Base-by-base conservation (phyloP, 2,797 vertebrate genomes). In the Phalanger gymnotis region DNA sequence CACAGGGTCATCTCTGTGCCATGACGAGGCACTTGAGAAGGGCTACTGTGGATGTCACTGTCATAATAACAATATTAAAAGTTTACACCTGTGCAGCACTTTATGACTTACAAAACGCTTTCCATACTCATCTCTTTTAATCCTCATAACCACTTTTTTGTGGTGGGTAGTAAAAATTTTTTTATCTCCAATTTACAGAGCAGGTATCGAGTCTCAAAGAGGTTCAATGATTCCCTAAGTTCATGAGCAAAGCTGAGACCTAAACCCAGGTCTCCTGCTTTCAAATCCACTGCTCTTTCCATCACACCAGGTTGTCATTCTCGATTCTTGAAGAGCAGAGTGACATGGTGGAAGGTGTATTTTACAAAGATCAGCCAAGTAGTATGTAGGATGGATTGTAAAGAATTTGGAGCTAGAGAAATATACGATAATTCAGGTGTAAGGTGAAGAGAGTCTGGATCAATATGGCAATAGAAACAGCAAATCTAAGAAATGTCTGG, bases 361-460 rank as follows among this genome's bases (percentile, higher is more conserved):
- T 90, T 90, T 54, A 90, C 52, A 54, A 95, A 22, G 52, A 27
- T 92, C 28, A 96, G 73, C 51, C 90, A 61, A 93, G 19, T 53
- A 94, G 95, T 27, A 81, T 61, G 9, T 0, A 54, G 58, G 58
- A 96, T 54, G 28, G 25, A 95, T 28, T 57, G 40, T 40, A 90
- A 54, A 90, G 4, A 94, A 40, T 40, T 73, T 94, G 89, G 90
- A 11, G 34, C 54, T 25, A 96, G 57, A 94, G 52, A 89, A 55
- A 27, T n/a, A 94, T 87, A 53, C 31, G 93, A 92, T 92, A 61
- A 92, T 90, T 90, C 19, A 73, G 54, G 95, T 9, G 47, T 90
- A 95, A 93, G 30, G 91, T 53, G 53, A 94, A 55, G 94, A 96
- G 34, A 94, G 61, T 54, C 40, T 89, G 54, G 53, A 95, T 92